phyloP scores from a whole-genome alignment of 1,140 invertebrate genomes.

The Tribolium castaneum region DNA sequence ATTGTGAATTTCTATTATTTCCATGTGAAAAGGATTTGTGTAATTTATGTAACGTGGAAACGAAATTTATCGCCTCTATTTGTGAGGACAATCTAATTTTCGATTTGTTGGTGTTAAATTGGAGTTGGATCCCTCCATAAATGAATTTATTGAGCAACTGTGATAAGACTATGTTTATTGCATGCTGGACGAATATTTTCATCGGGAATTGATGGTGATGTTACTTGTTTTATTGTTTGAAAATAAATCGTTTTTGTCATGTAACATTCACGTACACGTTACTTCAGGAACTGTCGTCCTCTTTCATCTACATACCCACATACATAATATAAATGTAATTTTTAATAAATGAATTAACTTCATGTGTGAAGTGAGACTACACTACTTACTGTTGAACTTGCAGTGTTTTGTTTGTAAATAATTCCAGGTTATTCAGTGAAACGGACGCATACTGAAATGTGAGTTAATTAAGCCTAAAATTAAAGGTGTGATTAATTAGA shows the following conservation, averaged over 20 bases:
- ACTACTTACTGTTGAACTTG: constrained; percentile 43
- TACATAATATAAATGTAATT: constrained; percentile 46
- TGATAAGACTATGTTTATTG: not conserved
- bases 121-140: not conserved
- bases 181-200: not conserved
- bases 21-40: not conserved
- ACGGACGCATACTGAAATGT: constrained; percentile 47
- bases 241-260: constrained; percentile 5
- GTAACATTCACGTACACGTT: constrained; percentile 28
- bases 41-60: not conserved
- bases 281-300: constrained; percentile 40
- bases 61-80: not conserved
- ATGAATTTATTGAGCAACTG: constrained; percentile 15
- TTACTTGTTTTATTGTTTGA: constrained; percentile 6
- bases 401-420: constrained; percentile 51
- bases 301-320: constrained; percentile 44
- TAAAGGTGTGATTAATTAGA: constrained; percentile 59
- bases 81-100: constrained; percentile 14
- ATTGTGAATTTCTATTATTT: not conserved
- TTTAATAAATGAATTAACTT: constrained; percentile 39
- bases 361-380: constrained; percentile 43
- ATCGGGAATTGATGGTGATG: not conserved
- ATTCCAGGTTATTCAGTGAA: constrained; percentile 43
- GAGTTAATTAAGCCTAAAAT: constrained; percentile 52
- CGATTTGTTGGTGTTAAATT: not conserved